Base-by-base conservation (phyloP, 2,113 vertebrate species). In the Tretioscincus oriximinensis region DNA sequence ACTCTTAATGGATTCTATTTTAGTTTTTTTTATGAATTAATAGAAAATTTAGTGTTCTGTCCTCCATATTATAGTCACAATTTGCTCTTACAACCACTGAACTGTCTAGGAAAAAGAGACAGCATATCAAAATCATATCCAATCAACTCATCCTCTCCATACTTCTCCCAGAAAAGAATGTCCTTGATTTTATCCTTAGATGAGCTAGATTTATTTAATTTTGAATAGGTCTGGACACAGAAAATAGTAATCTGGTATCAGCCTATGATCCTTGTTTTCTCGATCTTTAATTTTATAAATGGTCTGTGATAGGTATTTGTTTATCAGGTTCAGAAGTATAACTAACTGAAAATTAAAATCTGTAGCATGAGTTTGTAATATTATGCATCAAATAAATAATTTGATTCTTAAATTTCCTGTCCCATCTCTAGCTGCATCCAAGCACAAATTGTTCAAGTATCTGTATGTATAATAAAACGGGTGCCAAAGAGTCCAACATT, bases 21-120 rank as follows among this genome's bases (percentile, higher is more conserved):
- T 94, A 92, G 91, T 89, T 95, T 95, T 94, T 95, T 95, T 94
- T 93, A 95, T 94, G 94, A 96, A 95, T 95, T 95, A 95, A 94
- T 95, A 94, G 92, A 94, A 41, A 94, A 93, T 94, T 92, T 94
- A 95, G 91, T 92, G 90, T 47, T 89, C 90, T 88, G 91, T 90
- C 89, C 79, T 70, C 76, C 88, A 80, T 82, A 85, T 91, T 89
- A 93, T 63, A 90, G 88, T 73, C 20, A 84, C 81, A 85, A 82
- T 92, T 93, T 93, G 87, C 92, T 91, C 92, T 93, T 92, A 88
- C n/a, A 20, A 77, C 71, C 71, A 68, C 65, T 84, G 87, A 90
- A 90, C 66, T 91, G 84, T 83, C 88, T 88, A 67, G 78, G 88
- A 87, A 90, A 86, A 86, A 85, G 87, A 84, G 80, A 63, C 82